Base-by-base conservation (phyloP, 2,888 invertebrate genomes). In the Dexiosoma caninum region DNA sequence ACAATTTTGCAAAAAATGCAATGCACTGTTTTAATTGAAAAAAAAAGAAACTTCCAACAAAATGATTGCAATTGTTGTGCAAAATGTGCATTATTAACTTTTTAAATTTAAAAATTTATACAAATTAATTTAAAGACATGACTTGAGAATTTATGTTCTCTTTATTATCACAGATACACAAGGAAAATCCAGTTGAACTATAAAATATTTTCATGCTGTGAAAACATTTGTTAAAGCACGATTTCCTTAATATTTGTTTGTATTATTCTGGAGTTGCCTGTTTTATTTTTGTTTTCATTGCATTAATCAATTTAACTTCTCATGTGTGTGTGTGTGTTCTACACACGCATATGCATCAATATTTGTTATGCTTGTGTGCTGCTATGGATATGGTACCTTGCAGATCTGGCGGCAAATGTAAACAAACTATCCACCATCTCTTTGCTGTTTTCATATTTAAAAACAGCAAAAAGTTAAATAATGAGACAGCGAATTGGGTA, bases 171-270 rank as follows among this genome's bases (percentile, higher is more conserved):
- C 21, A 69, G 19, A n/a, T 44, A 32, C 27, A 37, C 7, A 12
- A 16, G 32, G 44, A 37, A 35, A 57, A 46, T 42, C 9, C 19
- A 55, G 27, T 35, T 46, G 27, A 32, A 46, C 4, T 10, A 30
- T 32, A 53, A 62, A 60, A 1, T 0, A 46, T 32, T 12, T 72
- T 59, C 49, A 32, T 69, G 21, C 46, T 37, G 40, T 40, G 12
- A 70, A 70, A 70, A 70, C 49, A 32, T 64, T 60, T 55, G 64
- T 40, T 46, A 55, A 46, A 64, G 55, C 55, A 46, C 46, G 27
- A 62, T 35, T 60, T 69, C 35, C 44, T 76, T 60, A 66, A 35
- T 42, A 27, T 32, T 51, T 27, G 10, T n/a, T 49, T 35, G n/a
- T 35, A 23, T n/a, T 21, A 21, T 62, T 37, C 44, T 46, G 23